These are phyloP conservation scores for Siniperca chuatsi DNA, from an alignment of 2,113 vertebrate species.

Conservation along the genomic window DNA sequence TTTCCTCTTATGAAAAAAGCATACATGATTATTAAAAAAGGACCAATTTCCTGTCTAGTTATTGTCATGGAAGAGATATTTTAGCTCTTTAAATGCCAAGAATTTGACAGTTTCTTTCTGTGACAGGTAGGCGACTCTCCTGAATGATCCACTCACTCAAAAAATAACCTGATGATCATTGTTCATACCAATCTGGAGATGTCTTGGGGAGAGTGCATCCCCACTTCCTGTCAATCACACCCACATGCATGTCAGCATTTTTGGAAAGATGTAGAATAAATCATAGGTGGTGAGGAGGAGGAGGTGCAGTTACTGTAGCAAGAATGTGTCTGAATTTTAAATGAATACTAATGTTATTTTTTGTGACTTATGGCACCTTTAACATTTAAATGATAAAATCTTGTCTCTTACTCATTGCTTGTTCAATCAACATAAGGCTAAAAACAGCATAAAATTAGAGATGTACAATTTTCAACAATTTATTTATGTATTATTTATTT, in stretches of 20 bases:
- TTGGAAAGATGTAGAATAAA: slow-evolving; percentile 20
- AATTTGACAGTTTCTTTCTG: neutral
- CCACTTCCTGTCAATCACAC: slow-evolving; percentile 29
- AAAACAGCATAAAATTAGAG: neutral
- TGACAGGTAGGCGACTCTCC: slow-evolving; percentile 1
- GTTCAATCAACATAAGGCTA: neutral
- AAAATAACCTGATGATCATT: slow-evolving; percentile 36
- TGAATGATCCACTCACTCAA: slow-evolving; percentile 14
- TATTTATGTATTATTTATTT: neutral
- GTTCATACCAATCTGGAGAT: slow-evolving; percentile 13
- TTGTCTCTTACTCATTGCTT: neutral
- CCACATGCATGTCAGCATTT: slow-evolving; percentile 28
- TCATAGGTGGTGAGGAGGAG: neutral
- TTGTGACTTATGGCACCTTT: neutral
- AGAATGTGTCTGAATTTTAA: neutral
- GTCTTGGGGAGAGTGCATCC: slow-evolving; percentile 13
- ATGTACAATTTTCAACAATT: neutral
- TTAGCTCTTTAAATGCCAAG: neutral
- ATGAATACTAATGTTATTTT: neutral
- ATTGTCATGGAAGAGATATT: neutral
- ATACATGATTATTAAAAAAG: neutral
- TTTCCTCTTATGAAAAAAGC: neutral
- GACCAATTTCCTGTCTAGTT: neutral
- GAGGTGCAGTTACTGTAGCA: neutral
- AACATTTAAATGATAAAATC: neutral